Base-by-base conservation (phyloP, 2,888 invertebrate genomes). In the Girardia tigrina region DNA sequence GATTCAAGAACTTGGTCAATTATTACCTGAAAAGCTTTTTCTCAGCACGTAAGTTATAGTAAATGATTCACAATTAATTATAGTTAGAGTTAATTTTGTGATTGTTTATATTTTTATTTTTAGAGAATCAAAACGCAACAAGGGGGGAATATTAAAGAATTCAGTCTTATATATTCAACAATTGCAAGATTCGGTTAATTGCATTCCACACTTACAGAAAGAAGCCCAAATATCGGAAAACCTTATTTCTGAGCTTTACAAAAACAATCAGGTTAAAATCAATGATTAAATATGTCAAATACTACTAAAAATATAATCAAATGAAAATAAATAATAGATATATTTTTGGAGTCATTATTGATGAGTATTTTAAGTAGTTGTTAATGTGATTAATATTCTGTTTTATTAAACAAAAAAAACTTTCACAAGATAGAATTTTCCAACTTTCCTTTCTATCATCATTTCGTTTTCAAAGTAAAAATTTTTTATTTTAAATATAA, bases 11-110 rank as follows among this genome's bases (percentile, higher is more conserved):
- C 29, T 72, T 27, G 72, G 72, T 23, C 29, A 72, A n/a, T 29
- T 72, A 12, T 28, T 72, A 23, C 72, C 72, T n/a, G 72, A 72
- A 23, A 36, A 72, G 16, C 23, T 72, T 23, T 72, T 72, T 72
- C 12, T 23, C n/a, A 36, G 29, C 28, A 29, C 72, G 72, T 72
- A 29, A 72, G 29, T 72, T 12, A 20, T 23, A 23, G 23, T 70
- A 12, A 23, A 23, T 6, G 8, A 23, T 70, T 26, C 12, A 6
- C 14, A 70, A 70, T 70, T 70, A 23, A 23, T 26, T 23, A 14
- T 8, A 12, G 8, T 20, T 70, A 12, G 20, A 70, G 8, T 70
- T 12, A 70, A 14, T 8, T 14, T 14, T 14, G 20, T 20, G 8
- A 70, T 70, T 12, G 26, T 70, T 26, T 16, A 12, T 20, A 12